phyloP scores from a whole-genome alignment of 2,888 invertebrate genomes.

The Parnassius smintheus region DNA sequence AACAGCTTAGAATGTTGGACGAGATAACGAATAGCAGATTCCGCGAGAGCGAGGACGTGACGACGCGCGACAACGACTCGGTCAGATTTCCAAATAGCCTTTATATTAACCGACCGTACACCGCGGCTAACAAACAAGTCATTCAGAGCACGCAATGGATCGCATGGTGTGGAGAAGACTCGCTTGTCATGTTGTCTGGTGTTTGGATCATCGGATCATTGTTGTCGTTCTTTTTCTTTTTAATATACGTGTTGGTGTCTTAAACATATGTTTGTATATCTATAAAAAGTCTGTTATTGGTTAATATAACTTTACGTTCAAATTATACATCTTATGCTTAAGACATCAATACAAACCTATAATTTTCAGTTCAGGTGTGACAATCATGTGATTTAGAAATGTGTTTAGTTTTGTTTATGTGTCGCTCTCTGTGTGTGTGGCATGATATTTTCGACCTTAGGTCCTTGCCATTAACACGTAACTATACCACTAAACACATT shows the following conservation, averaged over 20 bases:
- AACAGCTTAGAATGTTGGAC: slow-evolving; percentile 64
- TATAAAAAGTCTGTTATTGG: background rate
- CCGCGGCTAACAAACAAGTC: slow-evolving; percentile 36
- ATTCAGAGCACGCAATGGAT: slow-evolving; percentile 39
- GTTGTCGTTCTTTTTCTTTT: slow-evolving; percentile 34
- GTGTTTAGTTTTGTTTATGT: slow-evolving; percentile 40
- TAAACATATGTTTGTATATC: slow-evolving; percentile 20
- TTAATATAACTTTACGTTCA: background rate
- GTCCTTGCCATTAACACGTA: slow-evolving; percentile 18
- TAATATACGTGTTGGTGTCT: slow-evolving; percentile 31
- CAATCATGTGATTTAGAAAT: slow-evolving; percentile 36
- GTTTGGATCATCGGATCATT: slow-evolving; percentile 30
- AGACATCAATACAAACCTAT: slow-evolving; percentile 34
- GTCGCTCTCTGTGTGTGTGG: slow-evolving; percentile 31
- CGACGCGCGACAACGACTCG: slow-evolving; percentile 60
- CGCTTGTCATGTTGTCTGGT: slow-evolving; percentile 37
- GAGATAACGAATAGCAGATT: slow-evolving; percentile 63
- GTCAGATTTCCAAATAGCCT: slow-evolving; percentile 54
- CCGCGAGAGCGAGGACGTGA: slow-evolving; percentile 59
- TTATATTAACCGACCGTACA: slow-evolving; percentile 39
- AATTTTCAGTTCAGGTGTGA: slow-evolving; percentile 33
- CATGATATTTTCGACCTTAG: slow-evolving; percentile 22
- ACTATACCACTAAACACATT: slow-evolving; percentile 36
- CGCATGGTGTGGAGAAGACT: slow-evolving; percentile 39
- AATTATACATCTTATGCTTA: slow-evolving; percentile 15